Percentiles rank a stretch among this genome's conserved stretches.
Conservation (phyloP, 2,888 invertebrate genomes). For the Coelogynopora nodosa region DNA sequence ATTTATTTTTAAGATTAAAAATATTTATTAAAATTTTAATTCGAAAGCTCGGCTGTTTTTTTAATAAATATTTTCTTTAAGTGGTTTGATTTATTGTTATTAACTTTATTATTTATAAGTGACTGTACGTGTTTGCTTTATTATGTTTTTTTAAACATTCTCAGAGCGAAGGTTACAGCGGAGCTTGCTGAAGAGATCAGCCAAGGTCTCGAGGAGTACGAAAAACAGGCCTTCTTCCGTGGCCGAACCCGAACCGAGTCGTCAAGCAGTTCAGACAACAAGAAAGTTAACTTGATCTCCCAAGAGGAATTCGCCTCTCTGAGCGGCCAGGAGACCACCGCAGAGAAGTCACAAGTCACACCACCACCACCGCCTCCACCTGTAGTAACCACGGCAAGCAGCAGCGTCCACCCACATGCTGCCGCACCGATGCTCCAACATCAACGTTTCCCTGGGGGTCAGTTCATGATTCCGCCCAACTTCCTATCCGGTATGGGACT, state of each 20-base stretch:
- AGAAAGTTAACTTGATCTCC: background rate
- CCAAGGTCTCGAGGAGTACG: slow-evolving; percentile 90
- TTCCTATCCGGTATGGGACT: background rate
- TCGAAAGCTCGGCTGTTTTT: no score
- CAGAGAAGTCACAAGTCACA: background rate
- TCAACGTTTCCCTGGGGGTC: background rate
- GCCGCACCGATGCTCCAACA: background rate
- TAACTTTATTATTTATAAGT: no score
- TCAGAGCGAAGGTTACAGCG: slow-evolving; percentile 79
- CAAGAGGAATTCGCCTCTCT: background rate
- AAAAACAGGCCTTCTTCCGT: slow-evolving; percentile 66
- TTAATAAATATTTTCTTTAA: no score
- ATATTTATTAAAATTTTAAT: no score
- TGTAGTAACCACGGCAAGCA: background rate
- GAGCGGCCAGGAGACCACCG: background rate
- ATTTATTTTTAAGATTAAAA: no score
- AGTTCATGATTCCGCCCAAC: background rate
- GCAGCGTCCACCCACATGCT: no score
- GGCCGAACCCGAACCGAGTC: background rate
- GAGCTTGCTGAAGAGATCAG: slow-evolving; percentile 90
- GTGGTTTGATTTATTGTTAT: no score
- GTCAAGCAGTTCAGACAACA: background rate
- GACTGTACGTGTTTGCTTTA: no score
- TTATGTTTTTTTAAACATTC: no score
- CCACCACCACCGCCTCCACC: background rate